phyloP scores from a whole-genome alignment of 92 coral and sea anemone genomes.

The Siderastrea radians region DNA sequence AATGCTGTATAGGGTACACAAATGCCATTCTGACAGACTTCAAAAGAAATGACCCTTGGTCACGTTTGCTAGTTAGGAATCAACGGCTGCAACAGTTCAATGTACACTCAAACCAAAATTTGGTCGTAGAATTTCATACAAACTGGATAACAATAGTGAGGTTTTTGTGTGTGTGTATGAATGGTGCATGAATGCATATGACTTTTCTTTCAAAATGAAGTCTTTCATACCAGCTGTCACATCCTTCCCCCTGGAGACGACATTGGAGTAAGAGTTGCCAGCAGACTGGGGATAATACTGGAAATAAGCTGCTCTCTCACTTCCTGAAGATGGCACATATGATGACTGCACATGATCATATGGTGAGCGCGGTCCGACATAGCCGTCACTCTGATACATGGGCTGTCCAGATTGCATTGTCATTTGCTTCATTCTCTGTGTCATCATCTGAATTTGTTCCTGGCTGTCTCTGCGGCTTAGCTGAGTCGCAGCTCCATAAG shows the following conservation, averaged over 20 bases:
- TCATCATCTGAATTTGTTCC: slow-evolving; percentile 50
- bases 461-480: slow-evolving; percentile 59
- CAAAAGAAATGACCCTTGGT: too few species aligned
- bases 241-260: slow-evolving; percentile 47
- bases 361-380: slow-evolving; percentile 14
- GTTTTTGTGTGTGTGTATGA: too few species aligned
- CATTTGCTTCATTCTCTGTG: slow-evolving; percentile 80
- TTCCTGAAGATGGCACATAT: slow-evolving; percentile 42
- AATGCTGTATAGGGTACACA: too few species aligned
- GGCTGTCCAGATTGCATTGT: slow-evolving; percentile 60
- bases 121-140: too few species aligned
- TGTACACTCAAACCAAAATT: too few species aligned
- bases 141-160: too few species aligned
- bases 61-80: too few species aligned
- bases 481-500: slow-evolving; percentile 28
- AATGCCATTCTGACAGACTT: too few species aligned
- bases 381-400: slow-evolving; percentile 25
- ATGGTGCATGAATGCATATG: too few species aligned
- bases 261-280: slow-evolving; percentile 42
- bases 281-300: slow-evolving; percentile 33
- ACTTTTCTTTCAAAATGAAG: background rate
- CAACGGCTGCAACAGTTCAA: too few species aligned
- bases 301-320: slow-evolving; percentile 14
- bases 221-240: slow-evolving; percentile 25
- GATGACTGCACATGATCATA: slow-evolving; percentile 31